Base-by-base conservation (phyloP, 1,140 invertebrate genomes). In the Lordiphosa mommai region DNA sequence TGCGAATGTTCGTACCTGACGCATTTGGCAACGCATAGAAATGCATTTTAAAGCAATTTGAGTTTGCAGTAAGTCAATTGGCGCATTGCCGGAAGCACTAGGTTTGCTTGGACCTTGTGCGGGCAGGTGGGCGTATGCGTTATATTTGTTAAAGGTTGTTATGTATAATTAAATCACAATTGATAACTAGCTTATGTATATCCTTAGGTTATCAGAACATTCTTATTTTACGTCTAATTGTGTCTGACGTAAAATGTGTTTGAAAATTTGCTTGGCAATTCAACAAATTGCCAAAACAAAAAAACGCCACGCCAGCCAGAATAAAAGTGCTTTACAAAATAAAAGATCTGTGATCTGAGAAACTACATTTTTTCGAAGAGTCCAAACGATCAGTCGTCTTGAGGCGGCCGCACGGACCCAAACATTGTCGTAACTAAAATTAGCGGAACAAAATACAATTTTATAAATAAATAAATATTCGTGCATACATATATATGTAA, bases 311-410 rank as follows among this genome's bases (percentile, higher is more conserved):
- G 40, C 32, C 36, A 51, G 59, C 58, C 55, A 56, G 70, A 66
- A 79, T 36, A 74, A 44, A 82, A 74, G 53, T 58, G 13, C 23
- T 66, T 33, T 27, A 20, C 37, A 33, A 32, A 66, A 57, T 67
- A 67, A 29, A 66, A 29, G 63, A 58, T 36, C 50, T 52, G 41
- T 70, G 53, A 80, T 65, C 20, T 27, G 40, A 61, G 51, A 68
- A 72, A 77, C 73, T 77, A 48, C 55, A 52, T 23, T 82, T 79
- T 65, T 70, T 74, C 52, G 38, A 74, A 74, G 74, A 79, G 65
- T 44, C 64, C 55, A 57, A 40, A 58, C 13, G 27, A 66, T 66
- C 60, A 79, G 74, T 79, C 76, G 60, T 52, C 60, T 74, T 63
- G 72, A 48, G 56, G 64, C 61, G 67, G 33, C 51, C 56, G 66